Evolutionary conservation across 2,113 vertebrate genomes (phyloP), one percentile per base, ranked within the genome.

Genomic region (Setophaga kirtlandii): DNA sequence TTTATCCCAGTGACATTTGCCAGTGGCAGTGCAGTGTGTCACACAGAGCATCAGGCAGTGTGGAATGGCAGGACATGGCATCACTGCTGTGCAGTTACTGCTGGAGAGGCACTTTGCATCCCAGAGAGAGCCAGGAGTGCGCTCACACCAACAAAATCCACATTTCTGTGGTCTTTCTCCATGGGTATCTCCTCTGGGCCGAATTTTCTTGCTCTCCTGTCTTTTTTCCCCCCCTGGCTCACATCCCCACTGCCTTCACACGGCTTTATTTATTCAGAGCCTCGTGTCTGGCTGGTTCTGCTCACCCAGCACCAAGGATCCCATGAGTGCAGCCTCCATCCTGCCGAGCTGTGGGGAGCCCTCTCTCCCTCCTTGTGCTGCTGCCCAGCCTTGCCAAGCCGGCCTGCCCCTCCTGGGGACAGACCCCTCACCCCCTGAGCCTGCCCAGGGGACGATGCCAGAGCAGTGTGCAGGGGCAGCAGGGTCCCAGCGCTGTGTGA

Each of bases 311-410:
- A 52, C 28, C 60, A 17, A 2, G 10, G 52, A 47, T 47, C 15
- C 55, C 81, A 0, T 0, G 52, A 27, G 35, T 25, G 22, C 37
- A 33, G 81, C 44, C 12, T 0, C 2, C 20, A 0, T 12, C 50
- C 93, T 18, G 4, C 42, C 1, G 2, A 21, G 39, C 4, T 14
- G 47, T 1, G 5, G 19, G 82, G 27, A 83, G n/a, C 24, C 1
- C 56, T 14, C 14, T 59, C 18, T 59, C 28, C 9, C 37, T 37
- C 37, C 52, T 33, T 28, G 18, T 41, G 11, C 50, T 33, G 81
- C 52, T 50, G 86, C 31, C 79, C 35, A 20, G 85, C 30, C 64
- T 28, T 5, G 35, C 75, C 58, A 4, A 25, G 62, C 56, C 42
- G 42, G 49, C 42, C 68, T 1, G 0, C 37, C 37, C 37, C 37